These are phyloP conservation scores for Crioceris asparagi DNA, from an alignment of 2,888 invertebrate species.

Conservation along the genomic window DNA sequence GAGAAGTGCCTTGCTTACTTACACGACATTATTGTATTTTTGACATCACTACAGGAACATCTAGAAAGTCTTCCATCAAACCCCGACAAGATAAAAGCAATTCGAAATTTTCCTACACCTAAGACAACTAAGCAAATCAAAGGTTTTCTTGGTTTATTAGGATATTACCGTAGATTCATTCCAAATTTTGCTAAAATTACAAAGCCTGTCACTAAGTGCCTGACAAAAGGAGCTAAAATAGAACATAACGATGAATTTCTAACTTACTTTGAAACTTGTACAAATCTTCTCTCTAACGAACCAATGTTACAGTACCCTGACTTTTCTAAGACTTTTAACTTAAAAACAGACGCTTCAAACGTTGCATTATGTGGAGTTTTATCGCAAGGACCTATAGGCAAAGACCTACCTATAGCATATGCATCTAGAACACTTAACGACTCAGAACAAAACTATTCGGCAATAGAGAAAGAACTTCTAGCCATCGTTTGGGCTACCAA, in stretches of 20 bases:
- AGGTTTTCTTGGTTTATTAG: constrained; percentile 15
- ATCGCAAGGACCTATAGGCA: constrained; percentile 15
- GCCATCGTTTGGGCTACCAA: constrained; percentile 16
- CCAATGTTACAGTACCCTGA: constrained; percentile 20
- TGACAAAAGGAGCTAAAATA: constrained; percentile 14
- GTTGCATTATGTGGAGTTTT: constrained; percentile 19
- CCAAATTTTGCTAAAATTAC: constrained; percentile 16
- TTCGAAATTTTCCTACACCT: constrained; percentile 16
- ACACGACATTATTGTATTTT: constrained; percentile 19
- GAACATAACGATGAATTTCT: constrained; percentile 10
- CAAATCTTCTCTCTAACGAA: constrained; percentile 14
- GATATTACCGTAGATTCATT: constrained; percentile 17
- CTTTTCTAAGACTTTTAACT: constrained; percentile 18
- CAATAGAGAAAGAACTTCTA: constrained; percentile 19
- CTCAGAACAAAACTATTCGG: constrained; percentile 10
- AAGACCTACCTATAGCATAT: constrained; percentile 16
- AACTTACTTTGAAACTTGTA: constrained; percentile 13
- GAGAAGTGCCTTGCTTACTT: constrained; percentile 19
- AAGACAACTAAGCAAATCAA: constrained; percentile 17
- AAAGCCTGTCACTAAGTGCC: constrained; percentile 14
- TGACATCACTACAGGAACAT: constrained; percentile 11
- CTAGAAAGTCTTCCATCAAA: constrained; percentile 9
- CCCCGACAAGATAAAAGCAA: constrained; percentile 9
- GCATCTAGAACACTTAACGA: constrained; percentile 6
- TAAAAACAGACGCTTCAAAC: constrained; percentile 21